A percentile compares a stretch with the other conserved stretches of the same genome.
Conservation (phyloP, 1,140 invertebrate genomes). For the Hyphantria cunea region DNA sequence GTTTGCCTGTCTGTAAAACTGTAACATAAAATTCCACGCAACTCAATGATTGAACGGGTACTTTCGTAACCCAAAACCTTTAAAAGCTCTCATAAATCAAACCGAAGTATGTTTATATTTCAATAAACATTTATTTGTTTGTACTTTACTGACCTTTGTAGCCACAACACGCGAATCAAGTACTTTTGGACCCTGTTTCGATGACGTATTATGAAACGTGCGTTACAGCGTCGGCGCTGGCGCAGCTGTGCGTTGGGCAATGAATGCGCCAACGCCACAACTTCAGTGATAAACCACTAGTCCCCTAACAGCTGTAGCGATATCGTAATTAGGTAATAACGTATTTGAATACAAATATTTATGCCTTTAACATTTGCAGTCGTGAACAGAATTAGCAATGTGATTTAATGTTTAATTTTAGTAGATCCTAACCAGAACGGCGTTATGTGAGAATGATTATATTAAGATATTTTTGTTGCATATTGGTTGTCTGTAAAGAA, state of each 20-base stretch:
- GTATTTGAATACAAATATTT: neutral
- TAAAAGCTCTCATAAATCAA: no score
- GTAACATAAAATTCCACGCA: no score
- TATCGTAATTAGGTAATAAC: slow-evolving; percentile 18
- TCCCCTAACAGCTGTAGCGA: slow-evolving; percentile 9
- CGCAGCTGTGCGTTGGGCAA: slow-evolving; percentile 34
- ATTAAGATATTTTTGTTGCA: no score
- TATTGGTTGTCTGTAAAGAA: no score
- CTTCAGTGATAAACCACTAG: slow-evolving; percentile 16
- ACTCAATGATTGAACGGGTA: no score
- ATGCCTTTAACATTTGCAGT: neutral
- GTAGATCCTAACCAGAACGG: no score
- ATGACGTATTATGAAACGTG: slow-evolving; percentile 25
- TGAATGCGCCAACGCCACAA: slow-evolving; percentile 4
- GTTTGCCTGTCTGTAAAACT: no score
- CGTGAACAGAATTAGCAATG: neutral
- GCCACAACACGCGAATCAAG: slow-evolving; percentile 16
- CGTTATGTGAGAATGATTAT: no score
- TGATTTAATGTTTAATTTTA: no score
- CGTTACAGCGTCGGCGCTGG: neutral
- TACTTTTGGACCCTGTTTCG: slow-evolving; percentile 1
- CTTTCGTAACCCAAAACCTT: no score
- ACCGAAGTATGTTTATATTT: no score
- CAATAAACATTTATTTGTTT: slow-evolving; percentile 12
- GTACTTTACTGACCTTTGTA: neutral